These are phyloP conservation scores for Tragelaphus scriptus DNA, from an alignment of 2,113 vertebrate genomes.

Conservation along the genomic window DNA sequence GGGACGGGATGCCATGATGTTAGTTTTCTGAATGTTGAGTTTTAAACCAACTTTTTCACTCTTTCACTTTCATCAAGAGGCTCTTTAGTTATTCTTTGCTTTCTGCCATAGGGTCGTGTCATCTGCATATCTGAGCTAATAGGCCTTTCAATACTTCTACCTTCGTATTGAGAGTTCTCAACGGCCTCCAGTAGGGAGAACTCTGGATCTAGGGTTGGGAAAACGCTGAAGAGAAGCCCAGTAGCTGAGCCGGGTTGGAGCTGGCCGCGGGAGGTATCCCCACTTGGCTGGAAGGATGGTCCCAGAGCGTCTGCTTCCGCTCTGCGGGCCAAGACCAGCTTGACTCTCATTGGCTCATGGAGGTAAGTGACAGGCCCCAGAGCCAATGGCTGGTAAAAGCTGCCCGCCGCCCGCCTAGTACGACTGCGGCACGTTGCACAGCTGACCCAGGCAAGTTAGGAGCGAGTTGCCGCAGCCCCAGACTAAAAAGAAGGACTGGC, in stretches of 20 bases:
- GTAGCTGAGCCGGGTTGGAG: accelerated
- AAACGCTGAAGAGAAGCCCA: background rate
- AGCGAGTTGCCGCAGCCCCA: accelerated
- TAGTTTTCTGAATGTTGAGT: background rate
- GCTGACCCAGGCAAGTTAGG: accelerated
- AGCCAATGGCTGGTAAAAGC: background rate
- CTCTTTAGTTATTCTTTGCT: background rate
- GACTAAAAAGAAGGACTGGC: accelerated
- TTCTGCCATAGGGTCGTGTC: background rate
- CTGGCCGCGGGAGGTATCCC: accelerated
- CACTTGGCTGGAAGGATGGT: too few species aligned
- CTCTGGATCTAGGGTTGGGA: background rate
- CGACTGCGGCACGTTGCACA: background rate
- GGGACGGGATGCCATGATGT: background rate
- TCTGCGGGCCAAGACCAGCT: accelerated
- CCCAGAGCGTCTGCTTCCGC: background rate
- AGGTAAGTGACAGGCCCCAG: background rate
- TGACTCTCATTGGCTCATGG: background rate
- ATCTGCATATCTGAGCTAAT: background rate
- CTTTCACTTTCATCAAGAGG: background rate
- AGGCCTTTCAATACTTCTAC: background rate
- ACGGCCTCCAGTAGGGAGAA: background rate
- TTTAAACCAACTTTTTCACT: background rate
- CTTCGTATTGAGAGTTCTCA: background rate
- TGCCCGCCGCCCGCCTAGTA: accelerated